These are phyloP conservation scores for Apamea sordens DNA, from an alignment of 2,888 invertebrate species.

Conservation along the genomic window DNA sequence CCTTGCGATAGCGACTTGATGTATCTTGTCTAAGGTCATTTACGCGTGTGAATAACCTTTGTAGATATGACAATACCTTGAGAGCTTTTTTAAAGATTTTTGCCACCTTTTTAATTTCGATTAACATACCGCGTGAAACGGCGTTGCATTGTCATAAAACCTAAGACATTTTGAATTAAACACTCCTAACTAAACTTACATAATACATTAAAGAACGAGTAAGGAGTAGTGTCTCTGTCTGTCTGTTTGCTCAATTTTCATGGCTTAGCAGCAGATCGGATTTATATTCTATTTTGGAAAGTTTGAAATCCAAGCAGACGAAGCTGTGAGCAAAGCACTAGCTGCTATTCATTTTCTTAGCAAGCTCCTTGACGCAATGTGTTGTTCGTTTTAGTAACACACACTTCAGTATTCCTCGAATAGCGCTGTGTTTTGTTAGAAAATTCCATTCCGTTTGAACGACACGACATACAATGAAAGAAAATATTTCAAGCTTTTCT, in stretches of 20 bases:
- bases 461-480: constrained; percentile 47
- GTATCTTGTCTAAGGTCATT: no score
- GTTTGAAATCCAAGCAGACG: background rate
- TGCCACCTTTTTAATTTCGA: no score
- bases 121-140: background rate
- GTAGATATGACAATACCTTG: background rate
- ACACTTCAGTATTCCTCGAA: constrained; percentile 45
- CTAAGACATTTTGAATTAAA: background rate
- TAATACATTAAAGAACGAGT: no score
- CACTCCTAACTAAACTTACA: background rate
- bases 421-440: constrained; percentile 46
- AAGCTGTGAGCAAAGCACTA: background rate
- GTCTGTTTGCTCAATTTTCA: background rate
- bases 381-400: constrained; percentile 36
- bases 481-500: constrained; percentile 51
- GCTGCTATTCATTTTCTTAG: constrained; percentile 20
- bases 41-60: background rate
- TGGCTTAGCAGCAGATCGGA: background rate
- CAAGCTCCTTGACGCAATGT: constrained; percentile 25
- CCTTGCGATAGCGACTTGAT: no score
- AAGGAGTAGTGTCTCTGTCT: background rate
- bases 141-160: background rate
- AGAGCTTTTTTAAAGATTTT: no score
- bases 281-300: background rate
- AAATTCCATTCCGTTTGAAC: constrained; percentile 56